These are phyloP conservation scores for Microtus montanus DNA, from an alignment of 2,113 vertebrate genomes.

Conservation along the genomic window DNA sequence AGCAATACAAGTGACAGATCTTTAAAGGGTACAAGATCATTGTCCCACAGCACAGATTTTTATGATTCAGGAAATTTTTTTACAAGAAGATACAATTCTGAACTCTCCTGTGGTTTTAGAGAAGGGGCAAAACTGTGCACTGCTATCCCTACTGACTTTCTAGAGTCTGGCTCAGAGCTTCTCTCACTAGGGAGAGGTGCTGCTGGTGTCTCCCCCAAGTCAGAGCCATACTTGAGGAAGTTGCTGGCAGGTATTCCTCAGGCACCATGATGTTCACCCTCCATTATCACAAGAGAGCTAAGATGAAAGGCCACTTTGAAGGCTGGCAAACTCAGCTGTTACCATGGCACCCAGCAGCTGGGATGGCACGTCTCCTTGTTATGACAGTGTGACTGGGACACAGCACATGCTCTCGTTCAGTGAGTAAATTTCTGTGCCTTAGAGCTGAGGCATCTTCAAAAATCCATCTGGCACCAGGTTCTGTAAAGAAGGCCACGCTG, in stretches of 20 bases:
- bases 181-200: neutral
- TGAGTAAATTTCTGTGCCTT: too few relatives aligned
- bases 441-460: neutral
- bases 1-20: too few relatives aligned
- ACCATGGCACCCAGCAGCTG: neutral
- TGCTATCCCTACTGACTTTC: neutral
- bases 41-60: neutral
- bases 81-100: neutral
- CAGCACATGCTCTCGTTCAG: neutral
- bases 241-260: neutral
- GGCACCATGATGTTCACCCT: neutral
- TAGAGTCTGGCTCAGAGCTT: neutral
- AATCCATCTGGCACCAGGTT: neutral
- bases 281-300: neutral
- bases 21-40: too few relatives aligned
- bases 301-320: neutral
- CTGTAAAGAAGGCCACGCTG: accelerated
- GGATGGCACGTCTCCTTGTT: neutral
- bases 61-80: neutral
- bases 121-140: neutral
- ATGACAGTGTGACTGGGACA: neutral
- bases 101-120: neutral
- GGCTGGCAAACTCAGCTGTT: neutral
- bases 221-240: neutral
- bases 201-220: neutral